Evolutionary conservation across 2,113 vertebrate species (phyloP).

Genomic region (Glaucidium brasilianum): DNA sequence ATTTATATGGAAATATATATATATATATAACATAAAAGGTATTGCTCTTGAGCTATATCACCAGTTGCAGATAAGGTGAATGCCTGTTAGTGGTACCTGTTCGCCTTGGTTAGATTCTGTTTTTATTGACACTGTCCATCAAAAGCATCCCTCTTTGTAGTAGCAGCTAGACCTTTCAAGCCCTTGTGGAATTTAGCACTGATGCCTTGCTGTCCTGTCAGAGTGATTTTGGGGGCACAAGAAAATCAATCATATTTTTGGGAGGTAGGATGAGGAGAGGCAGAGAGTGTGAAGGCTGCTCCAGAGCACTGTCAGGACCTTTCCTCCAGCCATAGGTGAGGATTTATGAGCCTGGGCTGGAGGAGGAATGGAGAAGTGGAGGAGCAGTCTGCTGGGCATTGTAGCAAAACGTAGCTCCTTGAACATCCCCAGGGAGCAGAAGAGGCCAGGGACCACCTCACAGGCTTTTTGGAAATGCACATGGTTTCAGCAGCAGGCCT

Average conservation of each 20-base stretch:
- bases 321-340: fast-evolving
- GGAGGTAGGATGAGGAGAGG: not conserved
- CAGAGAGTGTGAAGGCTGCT: not conserved
- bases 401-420: fast-evolving
- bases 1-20: not conserved
- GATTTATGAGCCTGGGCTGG: not conserved
- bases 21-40: not conserved
- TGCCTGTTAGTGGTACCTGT: not conserved
- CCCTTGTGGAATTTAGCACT: not conserved
- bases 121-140: not conserved
- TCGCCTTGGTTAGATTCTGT: not conserved
- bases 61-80: not conserved
- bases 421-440: not conserved
- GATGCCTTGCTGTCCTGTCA: not conserved
- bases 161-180: not conserved
- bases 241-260: not conserved
- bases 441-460: fast-evolving
- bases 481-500: not conserved
- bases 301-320: not conserved
- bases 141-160: not conserved
- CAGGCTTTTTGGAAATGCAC: not conserved
- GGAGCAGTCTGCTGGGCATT: not conserved
- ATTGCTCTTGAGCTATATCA: not conserved
- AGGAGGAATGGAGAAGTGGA: not conserved
- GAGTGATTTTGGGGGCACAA: not conserved